Evolutionary conservation across 1,140 invertebrate genomes (phyloP).

Genomic region (Spodoptera frugiperda): DNA sequence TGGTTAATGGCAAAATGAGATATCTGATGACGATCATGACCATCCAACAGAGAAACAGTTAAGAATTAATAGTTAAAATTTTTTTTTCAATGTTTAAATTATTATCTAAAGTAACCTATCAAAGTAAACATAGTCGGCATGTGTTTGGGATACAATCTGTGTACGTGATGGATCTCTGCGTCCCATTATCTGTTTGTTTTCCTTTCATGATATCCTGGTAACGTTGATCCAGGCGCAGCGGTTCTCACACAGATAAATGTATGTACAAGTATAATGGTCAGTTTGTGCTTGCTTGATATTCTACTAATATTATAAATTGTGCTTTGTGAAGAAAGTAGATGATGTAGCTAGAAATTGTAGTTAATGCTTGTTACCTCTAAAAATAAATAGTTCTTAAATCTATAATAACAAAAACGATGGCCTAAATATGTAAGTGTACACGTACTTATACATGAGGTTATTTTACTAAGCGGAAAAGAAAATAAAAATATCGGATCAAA

Average conservation of each 20-base stretch:
- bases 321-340: too few species aligned
- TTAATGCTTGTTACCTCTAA: too few species aligned
- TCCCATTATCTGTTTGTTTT: constrained; percentile 11
- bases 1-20: too few species aligned
- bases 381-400: too few species aligned
- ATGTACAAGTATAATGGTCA: background rate
- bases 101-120: background rate
- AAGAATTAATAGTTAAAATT: too few species aligned
- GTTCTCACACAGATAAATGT: background rate
- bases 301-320: background rate
- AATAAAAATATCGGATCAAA: constrained; percentile 2
- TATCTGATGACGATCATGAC: too few species aligned
- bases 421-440: too few species aligned
- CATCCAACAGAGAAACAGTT: too few species aligned
- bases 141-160: constrained; percentile 11
- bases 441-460: too few species aligned
- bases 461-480: background rate
- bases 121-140: background rate
- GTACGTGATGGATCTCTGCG: constrained; percentile 1
- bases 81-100: too few species aligned
- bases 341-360: too few species aligned
- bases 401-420: too few species aligned
- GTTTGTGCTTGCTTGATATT: background rate
- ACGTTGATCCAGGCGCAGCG: constrained; percentile 1
- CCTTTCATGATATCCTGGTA: constrained; percentile 4